A percentile compares a stretch with the other conserved stretches of the same genome.
phyloP scores from a whole-genome alignment of 2,113 vertebrate species.

The Corydoras maculifer region DNA sequence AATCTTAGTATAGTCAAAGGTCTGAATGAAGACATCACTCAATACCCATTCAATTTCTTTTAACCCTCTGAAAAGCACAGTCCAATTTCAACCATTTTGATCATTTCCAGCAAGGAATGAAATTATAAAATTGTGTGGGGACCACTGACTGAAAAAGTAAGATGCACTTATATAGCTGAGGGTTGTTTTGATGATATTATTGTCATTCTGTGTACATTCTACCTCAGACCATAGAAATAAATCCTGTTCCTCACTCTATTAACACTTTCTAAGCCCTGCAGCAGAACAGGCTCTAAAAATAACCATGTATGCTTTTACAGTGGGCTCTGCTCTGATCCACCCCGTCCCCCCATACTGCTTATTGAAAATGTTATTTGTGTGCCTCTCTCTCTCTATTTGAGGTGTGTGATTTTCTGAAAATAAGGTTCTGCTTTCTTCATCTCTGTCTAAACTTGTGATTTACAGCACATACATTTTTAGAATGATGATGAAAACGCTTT shows the following conservation, averaged over 20 bases:
- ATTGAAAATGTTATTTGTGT: no score
- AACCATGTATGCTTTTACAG: background rate
- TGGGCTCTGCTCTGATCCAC: no score
- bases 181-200: slow-evolving; percentile 52
- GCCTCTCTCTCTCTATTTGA: no score
- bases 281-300: slow-evolving; percentile 14
- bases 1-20: slow-evolving; percentile 55
- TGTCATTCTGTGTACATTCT: slow-evolving; percentile 51
- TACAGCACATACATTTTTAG: no score
- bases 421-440: no score
- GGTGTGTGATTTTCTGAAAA: no score
- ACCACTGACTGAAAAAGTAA: slow-evolving; percentile 48
- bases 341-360: no score
- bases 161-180: slow-evolving; percentile 40
- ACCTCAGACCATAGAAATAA: slow-evolving; percentile 49
- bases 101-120: slow-evolving; percentile 34
- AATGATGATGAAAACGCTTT: no score
- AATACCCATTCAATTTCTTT: slow-evolving; percentile 51
- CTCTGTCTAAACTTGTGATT: no score
- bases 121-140: slow-evolving; percentile 59
- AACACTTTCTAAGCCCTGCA: slow-evolving; percentile 48
- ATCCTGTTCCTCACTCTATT: slow-evolving; percentile 53
- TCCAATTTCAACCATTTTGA: slow-evolving; percentile 40
- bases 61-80: slow-evolving; percentile 53
- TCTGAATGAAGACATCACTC: slow-evolving; percentile 48